Conservation (phyloP, 2,888 invertebrate genomes). For the Erebia palarica region DNA sequence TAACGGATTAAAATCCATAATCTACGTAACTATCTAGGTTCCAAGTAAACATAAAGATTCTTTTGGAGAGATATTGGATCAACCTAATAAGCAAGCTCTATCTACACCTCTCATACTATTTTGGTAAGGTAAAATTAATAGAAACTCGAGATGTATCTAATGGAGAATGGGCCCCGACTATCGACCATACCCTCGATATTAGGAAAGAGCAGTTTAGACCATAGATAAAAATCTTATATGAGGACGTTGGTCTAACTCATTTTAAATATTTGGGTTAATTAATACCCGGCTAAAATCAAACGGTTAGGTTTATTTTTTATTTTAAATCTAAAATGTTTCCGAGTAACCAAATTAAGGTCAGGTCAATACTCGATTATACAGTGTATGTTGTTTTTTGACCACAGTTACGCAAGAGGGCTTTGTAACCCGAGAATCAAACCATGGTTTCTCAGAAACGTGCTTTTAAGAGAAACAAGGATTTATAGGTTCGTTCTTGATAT, state of each 20-base stretch:
- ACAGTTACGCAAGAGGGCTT: slow-evolving; percentile 70
- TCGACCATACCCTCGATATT: no score
- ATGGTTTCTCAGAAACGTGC: slow-evolving; percentile 77
- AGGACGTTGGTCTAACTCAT: background rate
- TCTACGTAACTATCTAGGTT: no score
- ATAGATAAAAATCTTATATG: background rate
- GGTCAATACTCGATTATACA: slow-evolving; percentile 62
- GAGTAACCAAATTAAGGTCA: slow-evolving; percentile 56
- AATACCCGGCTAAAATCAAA: slow-evolving; percentile 22
- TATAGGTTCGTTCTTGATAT: slow-evolving; percentile 73
- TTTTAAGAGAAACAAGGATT: slow-evolving; percentile 74
- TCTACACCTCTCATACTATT: no score
- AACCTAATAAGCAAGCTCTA: no score
- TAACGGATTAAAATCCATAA: no score
- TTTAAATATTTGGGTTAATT: slow-evolving; percentile 12
- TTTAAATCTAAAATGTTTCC: slow-evolving; percentile 23
- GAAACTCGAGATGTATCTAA: no score
- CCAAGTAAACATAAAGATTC: no score
- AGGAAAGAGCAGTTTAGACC: background rate
- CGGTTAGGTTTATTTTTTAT: slow-evolving; percentile 17
- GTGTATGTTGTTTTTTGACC: slow-evolving; percentile 55
- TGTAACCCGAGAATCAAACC: slow-evolving; percentile 62
- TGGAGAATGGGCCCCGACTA: no score
- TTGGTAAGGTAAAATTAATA: no score
- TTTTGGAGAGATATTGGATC: no score